phyloP scores from a whole-genome alignment of 30 jellyfish, hydroid and myxozoan genomes.

The Aurelia coerulea region DNA sequence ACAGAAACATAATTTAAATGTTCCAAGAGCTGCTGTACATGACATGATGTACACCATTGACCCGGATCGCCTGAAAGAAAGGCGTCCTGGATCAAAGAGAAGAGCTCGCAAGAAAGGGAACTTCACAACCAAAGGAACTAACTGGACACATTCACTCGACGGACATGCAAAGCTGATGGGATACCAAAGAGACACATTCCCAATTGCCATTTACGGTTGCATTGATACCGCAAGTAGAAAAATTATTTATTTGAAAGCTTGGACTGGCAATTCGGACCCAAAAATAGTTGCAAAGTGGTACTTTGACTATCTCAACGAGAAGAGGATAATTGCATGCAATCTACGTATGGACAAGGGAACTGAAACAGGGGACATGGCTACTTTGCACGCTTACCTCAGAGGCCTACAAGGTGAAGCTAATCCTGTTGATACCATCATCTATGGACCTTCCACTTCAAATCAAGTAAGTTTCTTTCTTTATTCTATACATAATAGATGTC shows the following conservation, averaged over 20 bases:
- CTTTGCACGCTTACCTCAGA: conserved; percentile 27
- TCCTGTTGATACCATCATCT: conserved; percentile 43
- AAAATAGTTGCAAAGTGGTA: conserved; percentile 48
- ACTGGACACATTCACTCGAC: conserved; percentile 29
- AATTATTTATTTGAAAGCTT: conserved; percentile 36
- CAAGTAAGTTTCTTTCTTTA: conserved; percentile 13
- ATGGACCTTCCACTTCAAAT: conserved; percentile 61
- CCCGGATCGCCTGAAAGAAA: neutral
- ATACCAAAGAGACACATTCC: conserved; percentile 24
- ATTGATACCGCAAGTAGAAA: conserved; percentile 63
- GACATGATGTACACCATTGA: conserved; percentile 19
- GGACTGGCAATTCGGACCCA: conserved; percentile 58
- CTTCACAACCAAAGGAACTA: conserved; percentile 2
- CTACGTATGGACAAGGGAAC: conserved; percentile 53
- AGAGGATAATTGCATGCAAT: neutral
- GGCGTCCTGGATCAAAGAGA: neutral
- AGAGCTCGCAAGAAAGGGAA: neutral
- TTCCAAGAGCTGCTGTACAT: conserved; percentile 26
- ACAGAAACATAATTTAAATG: conserved; percentile 15
- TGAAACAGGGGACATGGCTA: conserved; percentile 60
- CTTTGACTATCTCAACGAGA: conserved; percentile 28
- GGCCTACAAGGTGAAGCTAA: conserved; percentile 11
- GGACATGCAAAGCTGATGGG: conserved; percentile 75
- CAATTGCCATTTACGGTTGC: conserved; percentile 61
- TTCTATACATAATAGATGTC: too few relatives aligned